These are phyloP conservation scores for Sinocyclocheilus rhinocerous DNA, from an alignment of 2,113 vertebrate genomes.

Conservation along the genomic window DNA sequence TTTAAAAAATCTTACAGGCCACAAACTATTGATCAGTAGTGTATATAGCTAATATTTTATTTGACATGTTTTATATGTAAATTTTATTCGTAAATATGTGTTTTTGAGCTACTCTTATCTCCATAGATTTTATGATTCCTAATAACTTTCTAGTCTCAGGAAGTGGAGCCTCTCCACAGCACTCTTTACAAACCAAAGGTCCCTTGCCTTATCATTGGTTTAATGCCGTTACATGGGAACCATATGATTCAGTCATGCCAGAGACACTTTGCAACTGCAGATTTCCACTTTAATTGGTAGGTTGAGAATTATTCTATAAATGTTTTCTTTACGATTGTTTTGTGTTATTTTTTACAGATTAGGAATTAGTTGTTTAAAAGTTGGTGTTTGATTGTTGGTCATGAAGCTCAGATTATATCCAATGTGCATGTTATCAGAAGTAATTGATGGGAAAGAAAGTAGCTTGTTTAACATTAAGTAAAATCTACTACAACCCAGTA, in stretches of 20 bases:
- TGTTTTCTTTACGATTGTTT: neutral
- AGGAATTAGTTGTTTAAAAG: neutral
- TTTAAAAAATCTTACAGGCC: neutral
- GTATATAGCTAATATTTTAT: neutral
- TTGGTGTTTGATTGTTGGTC: neutral
- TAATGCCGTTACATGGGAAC: slow-evolving; percentile 18
- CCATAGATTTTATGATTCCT: slow-evolving; percentile 25
- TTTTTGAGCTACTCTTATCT: slow-evolving; percentile 41
- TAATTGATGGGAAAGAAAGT: neutral
- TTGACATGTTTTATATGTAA: neutral
- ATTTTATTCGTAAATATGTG: neutral
- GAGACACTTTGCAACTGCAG: slow-evolving; percentile 1
- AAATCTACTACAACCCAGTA: neutral
- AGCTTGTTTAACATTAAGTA: neutral
- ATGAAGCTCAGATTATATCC: neutral
- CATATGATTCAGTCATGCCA: slow-evolving; percentile 10
- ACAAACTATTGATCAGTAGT: neutral
- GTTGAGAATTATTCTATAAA: slow-evolving; percentile 7
- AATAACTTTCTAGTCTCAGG: slow-evolving; percentile 28
- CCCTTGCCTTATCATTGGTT: slow-evolving; percentile 49
- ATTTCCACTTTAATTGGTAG: slow-evolving; percentile 38
- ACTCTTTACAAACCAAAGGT: slow-evolving; percentile 58
- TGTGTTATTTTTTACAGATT: neutral
- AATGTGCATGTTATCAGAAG: neutral
- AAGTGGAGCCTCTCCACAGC: slow-evolving; percentile 8